Evolutionary conservation across 2,888 invertebrate species (phyloP).

Genomic region (Helleia helle): DNA sequence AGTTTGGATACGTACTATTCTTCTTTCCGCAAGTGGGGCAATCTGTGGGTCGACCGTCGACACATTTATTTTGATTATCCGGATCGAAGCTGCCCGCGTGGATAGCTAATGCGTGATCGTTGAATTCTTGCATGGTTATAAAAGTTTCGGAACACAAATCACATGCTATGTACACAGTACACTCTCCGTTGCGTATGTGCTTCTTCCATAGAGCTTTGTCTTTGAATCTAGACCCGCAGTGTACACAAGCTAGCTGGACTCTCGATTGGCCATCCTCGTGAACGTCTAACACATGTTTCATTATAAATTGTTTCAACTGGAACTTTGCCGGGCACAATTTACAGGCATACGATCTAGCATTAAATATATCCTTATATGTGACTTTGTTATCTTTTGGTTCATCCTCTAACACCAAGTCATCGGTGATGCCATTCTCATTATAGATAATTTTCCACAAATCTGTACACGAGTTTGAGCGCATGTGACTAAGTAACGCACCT

Average conservation of each 20-base stretch:
- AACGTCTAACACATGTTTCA: conserved; percentile 65
- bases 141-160: conserved; percentile 64
- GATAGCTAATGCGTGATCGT: conserved; percentile 57
- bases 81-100: conserved; percentile 61
- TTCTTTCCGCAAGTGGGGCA: conserved; percentile 73
- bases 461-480: conserved; percentile 64
- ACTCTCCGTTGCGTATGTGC: conserved; percentile 69
- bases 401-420: conserved; percentile 57
- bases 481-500: conserved; percentile 65
- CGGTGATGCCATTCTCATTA: conserved; percentile 62
- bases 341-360: conserved; percentile 65
- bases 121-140: conserved; percentile 58
- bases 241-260: conserved; percentile 54
- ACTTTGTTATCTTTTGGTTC: conserved; percentile 52
- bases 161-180: conserved; percentile 74
- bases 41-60: conserved; percentile 61
- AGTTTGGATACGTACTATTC: conserved; percentile 69
- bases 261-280: conserved; percentile 65
- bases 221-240: conserved; percentile 59
- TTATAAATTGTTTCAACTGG: conserved; percentile 66
- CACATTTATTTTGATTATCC: conserved; percentile 53
- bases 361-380: conserved; percentile 65
- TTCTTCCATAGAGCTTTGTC: conserved; percentile 59
- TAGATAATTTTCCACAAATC: conserved; percentile 68
- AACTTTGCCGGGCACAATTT: conserved; percentile 67